These are phyloP conservation scores for Thaumatotibia leucotreta DNA, from an alignment of 1,140 invertebrate genomes.

Conservation along the genomic window DNA sequence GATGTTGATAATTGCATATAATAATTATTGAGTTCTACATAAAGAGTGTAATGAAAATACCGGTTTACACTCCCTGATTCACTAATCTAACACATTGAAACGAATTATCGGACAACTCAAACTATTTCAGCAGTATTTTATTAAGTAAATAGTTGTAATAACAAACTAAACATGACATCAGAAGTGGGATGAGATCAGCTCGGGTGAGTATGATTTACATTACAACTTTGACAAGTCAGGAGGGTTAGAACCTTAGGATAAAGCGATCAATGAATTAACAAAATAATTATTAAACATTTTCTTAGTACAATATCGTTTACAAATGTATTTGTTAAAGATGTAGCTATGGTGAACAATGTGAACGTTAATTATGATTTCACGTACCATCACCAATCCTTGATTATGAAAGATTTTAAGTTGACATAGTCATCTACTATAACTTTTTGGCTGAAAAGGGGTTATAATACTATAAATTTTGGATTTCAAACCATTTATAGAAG, in stretches of 20 bases:
- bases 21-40: too few relatives aligned
- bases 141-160: too few relatives aligned
- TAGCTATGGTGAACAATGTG: background rate
- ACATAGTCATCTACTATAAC: too few relatives aligned
- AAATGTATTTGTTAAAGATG: background rate
- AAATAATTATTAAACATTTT: background rate
- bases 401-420: too few relatives aligned
- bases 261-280: background rate
- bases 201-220: background rate
- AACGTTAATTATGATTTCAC: background rate
- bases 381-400: background rate
- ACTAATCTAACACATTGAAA: too few relatives aligned
- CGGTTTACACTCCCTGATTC: too few relatives aligned
- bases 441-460: too few relatives aligned
- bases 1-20: too few relatives aligned
- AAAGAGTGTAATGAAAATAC: too few relatives aligned
- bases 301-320: background rate
- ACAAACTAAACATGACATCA: background rate
- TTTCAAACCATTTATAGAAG: background rate
- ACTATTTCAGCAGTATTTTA: too few relatives aligned
- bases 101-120: too few relatives aligned
- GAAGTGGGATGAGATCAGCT: background rate
- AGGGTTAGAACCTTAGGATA: background rate
- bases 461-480: background rate
- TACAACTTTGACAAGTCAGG: background rate